These are phyloP conservation scores for Drosophila nannoptera DNA, from an alignment of 1,140 invertebrate genomes.

Conservation along the genomic window DNA sequence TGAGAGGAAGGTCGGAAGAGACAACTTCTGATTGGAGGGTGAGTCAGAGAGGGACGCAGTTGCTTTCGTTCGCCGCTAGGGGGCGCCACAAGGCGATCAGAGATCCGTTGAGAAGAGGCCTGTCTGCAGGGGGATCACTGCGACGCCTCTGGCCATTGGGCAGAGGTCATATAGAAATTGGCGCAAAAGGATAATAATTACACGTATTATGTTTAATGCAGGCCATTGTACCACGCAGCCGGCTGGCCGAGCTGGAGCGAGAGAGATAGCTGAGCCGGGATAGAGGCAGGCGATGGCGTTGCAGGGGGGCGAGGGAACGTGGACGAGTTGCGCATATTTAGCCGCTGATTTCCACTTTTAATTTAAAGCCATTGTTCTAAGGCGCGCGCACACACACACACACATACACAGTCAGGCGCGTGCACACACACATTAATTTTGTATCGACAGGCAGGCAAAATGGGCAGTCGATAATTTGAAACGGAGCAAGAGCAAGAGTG, in stretches of 20 bases:
- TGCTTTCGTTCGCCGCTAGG: too few relatives aligned
- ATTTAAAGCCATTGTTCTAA: constrained; percentile 73
- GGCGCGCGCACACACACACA: constrained; percentile 31
- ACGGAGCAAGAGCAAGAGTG: background rate
- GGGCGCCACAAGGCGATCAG: background rate
- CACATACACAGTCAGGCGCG: background rate
- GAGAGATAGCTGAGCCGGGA: constrained; percentile 17
- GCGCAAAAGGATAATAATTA: constrained; percentile 75
- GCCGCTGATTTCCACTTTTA: constrained; percentile 71
- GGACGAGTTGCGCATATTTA: constrained; percentile 43
- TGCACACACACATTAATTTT: constrained; percentile 18
- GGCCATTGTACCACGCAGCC: constrained; percentile 36
- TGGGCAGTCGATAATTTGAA: constrained; percentile 40
- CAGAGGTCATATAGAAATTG: constrained; percentile 48
- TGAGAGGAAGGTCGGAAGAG: background rate
- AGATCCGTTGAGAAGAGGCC: background rate
- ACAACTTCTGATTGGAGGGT: too few relatives aligned
- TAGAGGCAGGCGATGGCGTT: constrained; percentile 15
- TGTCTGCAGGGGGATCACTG: background rate
- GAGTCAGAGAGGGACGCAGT: background rate
- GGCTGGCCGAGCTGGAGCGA: constrained; percentile 1
- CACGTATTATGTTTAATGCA: constrained; percentile 73
- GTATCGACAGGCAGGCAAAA: constrained; percentile 27
- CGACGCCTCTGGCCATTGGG: constrained; percentile 16
- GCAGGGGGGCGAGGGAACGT: constrained; percentile 14